Evolutionary conservation across 2,113 vertebrate genomes (phyloP).

Genomic region (Penelope pileata): DNA sequence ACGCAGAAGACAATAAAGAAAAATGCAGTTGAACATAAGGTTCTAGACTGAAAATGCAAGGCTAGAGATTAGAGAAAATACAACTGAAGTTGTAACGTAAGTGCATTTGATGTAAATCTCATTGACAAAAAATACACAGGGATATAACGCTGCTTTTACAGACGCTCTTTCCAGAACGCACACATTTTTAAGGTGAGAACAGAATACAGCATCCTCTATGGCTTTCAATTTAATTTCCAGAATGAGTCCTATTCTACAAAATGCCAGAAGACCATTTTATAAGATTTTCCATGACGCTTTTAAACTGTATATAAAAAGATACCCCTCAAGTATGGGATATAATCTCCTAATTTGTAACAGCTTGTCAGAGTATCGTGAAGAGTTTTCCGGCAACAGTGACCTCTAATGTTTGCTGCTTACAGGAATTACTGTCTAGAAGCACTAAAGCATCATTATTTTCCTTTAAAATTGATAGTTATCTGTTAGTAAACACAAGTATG

Average conservation of each 20-base stretch:
- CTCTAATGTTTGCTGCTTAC: not conserved
- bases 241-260: not conserved
- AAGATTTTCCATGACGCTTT: not conserved
- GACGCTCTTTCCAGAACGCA: not conserved
- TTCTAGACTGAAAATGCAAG: constrained; percentile 32
- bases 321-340: not conserved
- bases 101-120: not conserved
- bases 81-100: constrained; percentile 23
- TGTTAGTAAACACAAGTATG: not conserved
- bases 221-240: not conserved
- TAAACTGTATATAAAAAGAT: not conserved
- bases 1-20: not conserved
- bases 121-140: not conserved
- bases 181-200: not conserved
- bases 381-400: not conserved
- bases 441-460: not conserved
- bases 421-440: constrained; percentile 9
- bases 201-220: not conserved
- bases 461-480: not conserved
- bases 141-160: not conserved
- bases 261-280: not conserved
- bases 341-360: not conserved
- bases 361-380: not conserved
- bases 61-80: constrained; percentile 7
- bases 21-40: constrained; percentile 1